phyloP scores from a whole-genome alignment of 2,797 vertebrate species.

The Labeo calbasu region DNA sequence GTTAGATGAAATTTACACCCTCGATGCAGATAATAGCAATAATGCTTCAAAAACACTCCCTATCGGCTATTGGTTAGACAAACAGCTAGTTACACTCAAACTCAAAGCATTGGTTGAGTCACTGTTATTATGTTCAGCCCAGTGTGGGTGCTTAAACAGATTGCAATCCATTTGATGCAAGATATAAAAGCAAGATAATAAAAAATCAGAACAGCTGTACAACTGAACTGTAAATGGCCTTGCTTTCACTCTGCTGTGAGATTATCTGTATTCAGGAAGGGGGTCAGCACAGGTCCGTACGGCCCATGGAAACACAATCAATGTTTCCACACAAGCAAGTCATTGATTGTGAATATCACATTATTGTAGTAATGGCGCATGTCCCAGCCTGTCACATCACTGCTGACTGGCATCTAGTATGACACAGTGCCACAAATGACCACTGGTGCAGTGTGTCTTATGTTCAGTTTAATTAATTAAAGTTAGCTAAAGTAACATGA shows the following conservation, averaged over 20 bases:
- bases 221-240: slow-evolving; percentile 19
- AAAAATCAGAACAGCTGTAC: not conserved
- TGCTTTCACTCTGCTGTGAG: slow-evolving; percentile 15
- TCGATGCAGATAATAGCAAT: not conserved
- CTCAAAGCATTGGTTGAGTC: not conserved
- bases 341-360: slow-evolving; percentile 34
- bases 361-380: slow-evolving; percentile 5
- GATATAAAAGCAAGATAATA: not conserved
- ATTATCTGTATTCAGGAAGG: slow-evolving; percentile 32
- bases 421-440: not conserved
- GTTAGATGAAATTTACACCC: too few relatives aligned
- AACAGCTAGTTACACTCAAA: not conserved
- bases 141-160: not conserved
- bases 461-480: not conserved
- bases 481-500: not conserved
- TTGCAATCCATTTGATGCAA: not conserved
- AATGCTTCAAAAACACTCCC: not conserved
- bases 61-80: not conserved
- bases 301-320: slow-evolving; percentile 20
- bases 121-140: not conserved
- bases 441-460: not conserved
- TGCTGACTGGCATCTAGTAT: not conserved
- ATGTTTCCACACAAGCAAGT: slow-evolving; percentile 18
- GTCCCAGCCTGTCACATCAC: slow-evolving; percentile 10
- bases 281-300: slow-evolving; percentile 33